Conservation (phyloP, 2,797 vertebrate species). For the Micromesistius poutassou region DNA sequence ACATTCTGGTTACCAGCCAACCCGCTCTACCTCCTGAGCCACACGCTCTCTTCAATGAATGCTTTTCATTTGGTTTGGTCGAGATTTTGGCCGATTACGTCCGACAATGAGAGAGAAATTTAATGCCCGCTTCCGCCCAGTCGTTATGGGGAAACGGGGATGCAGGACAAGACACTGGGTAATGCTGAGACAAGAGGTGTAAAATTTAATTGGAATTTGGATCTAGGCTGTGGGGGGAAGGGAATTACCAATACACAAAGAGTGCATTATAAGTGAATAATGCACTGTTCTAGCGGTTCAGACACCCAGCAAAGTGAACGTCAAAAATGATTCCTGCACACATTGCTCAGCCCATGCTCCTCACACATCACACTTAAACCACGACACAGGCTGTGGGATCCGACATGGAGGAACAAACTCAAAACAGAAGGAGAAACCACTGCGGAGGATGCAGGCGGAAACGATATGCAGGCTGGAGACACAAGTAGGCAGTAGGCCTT, state of each 20-base stretch:
- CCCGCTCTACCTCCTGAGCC: too few species aligned
- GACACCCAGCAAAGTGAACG: slow-evolving; percentile 92
- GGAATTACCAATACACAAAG: slow-evolving; percentile 82
- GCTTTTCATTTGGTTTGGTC: too few species aligned
- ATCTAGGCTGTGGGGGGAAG: slow-evolving; percentile 53
- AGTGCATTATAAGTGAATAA: slow-evolving; percentile 88
- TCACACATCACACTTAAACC: slow-evolving; percentile 76
- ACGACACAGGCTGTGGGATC: slow-evolving; percentile 52
- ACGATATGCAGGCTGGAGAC: background rate
- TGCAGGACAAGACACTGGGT: slow-evolving; percentile 54
- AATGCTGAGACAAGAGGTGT: slow-evolving; percentile 60
- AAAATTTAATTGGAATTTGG: slow-evolving; percentile 58
- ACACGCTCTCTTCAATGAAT: too few species aligned
- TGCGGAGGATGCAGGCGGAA: slow-evolving; percentile 29
- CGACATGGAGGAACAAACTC: slow-evolving; percentile 29
- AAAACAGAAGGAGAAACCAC: slow-evolving; percentile 29
- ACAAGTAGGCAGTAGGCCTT: background rate
- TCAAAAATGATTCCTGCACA: slow-evolving; percentile 85
- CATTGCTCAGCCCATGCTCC: slow-evolving; percentile 86
- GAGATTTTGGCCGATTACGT: background rate
- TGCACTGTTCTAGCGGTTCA: slow-evolving; percentile 81
- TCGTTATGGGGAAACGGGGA: background rate
- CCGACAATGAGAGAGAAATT: background rate
- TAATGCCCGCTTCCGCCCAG: too few species aligned
- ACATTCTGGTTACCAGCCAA: too few species aligned